phyloP scores from a whole-genome alignment of 2,113 vertebrate species.

The Lampris incognitus region DNA sequence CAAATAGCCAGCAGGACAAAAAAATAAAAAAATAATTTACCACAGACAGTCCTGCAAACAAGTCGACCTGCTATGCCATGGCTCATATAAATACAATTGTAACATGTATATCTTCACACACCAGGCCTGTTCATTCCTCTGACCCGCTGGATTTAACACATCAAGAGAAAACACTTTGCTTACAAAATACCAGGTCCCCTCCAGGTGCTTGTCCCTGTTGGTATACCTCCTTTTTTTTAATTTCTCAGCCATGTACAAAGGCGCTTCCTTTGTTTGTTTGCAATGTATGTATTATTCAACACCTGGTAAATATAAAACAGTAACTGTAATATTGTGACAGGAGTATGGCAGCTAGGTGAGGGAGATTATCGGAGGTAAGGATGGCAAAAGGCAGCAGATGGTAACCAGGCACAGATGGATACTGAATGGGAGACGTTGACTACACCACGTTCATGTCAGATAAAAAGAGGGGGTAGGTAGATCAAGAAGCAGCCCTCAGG shows the following conservation, averaged over 20 bases:
- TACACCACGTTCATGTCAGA: slow-evolving; percentile 17
- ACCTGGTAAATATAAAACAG: slow-evolving; percentile 43
- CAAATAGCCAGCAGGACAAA: too few species aligned
- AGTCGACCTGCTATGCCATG: too few species aligned
- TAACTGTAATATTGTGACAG: slow-evolving; percentile 54
- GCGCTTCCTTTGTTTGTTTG: slow-evolving; percentile 6
- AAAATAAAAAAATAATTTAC: too few species aligned
- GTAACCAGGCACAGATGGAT: slow-evolving; percentile 51
- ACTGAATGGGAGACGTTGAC: slow-evolving; percentile 27
- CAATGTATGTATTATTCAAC: slow-evolving; percentile 40
- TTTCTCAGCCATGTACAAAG: background rate
- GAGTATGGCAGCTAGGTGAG: slow-evolving; percentile 56
- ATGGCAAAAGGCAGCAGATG: slow-evolving; percentile 56
- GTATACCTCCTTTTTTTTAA: background rate
- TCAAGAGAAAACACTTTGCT: background rate
- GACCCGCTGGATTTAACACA: background rate
- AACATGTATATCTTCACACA: too few species aligned
- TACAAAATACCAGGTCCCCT: background rate
- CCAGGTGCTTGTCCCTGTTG: background rate
- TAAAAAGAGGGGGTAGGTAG: background rate
- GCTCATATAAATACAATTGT: too few species aligned
- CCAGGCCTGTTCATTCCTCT: background rate
- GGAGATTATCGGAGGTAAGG: slow-evolving; percentile 63
- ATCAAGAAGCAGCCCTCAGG: background rate
- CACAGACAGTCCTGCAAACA: too few species aligned